A percentile compares a stretch with the other conserved stretches of the same genome.
Conservation (phyloP, 23 tunicate genomes). For the Corella eumyota region DNA sequence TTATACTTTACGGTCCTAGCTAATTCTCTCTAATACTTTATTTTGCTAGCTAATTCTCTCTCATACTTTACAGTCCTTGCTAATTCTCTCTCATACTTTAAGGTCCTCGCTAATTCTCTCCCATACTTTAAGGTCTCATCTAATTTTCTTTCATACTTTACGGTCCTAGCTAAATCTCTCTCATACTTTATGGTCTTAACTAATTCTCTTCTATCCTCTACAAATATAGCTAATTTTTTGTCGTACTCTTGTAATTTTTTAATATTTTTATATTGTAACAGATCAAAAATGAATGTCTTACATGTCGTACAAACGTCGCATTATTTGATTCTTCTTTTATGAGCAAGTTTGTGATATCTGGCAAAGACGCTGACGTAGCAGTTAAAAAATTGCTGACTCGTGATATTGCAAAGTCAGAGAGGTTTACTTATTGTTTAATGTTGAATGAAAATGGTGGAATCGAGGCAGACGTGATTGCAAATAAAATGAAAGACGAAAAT, state of each 20-base stretch:
- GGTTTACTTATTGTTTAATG: constrained; percentile 30
- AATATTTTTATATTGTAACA: neutral
- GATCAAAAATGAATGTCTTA: neutral
- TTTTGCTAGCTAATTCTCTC: too few species aligned
- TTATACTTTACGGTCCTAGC: too few species aligned
- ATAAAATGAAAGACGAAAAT: constrained; percentile 2
- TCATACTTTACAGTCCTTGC: too few species aligned
- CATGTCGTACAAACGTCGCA: neutral
- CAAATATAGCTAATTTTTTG: neutral
- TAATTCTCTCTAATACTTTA: too few species aligned
- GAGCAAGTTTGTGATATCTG: constrained; percentile 5
- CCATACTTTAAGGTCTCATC: too few species aligned
- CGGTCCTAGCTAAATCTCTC: too few species aligned
- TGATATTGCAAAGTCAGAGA: constrained; percentile 10
- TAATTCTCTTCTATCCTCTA: too few species aligned
- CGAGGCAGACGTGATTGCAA: constrained; percentile 40
- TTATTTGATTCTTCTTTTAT: neutral
- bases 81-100: too few species aligned
- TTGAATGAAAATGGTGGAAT: constrained; percentile 40
- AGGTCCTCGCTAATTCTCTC: too few species aligned
- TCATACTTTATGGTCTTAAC: too few species aligned
- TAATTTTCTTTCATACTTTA: too few species aligned
- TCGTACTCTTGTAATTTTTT: neutral
- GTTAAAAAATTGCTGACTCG: constrained; percentile 13
- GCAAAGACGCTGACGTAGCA: constrained; percentile 22